These are phyloP conservation scores for Alcedo quadribrachys DNA, from an alignment of 2,797 vertebrate genomes.

Conservation along the genomic window DNA sequence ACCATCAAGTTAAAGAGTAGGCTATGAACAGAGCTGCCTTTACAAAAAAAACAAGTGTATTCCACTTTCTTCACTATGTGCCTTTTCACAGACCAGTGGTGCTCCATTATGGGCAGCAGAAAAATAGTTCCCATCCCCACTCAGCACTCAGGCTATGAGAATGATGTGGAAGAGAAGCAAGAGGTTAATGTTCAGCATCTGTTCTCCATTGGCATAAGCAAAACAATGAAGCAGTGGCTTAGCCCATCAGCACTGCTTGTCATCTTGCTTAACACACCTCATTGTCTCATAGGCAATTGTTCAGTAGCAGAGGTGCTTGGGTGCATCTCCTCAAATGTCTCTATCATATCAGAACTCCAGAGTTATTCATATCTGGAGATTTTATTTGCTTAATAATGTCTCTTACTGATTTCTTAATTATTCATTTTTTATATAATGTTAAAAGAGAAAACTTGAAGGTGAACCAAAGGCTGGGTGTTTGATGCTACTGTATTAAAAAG, in stretches of 20 bases:
- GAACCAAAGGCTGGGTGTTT: slow-evolving; percentile 36
- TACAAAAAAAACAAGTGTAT: slow-evolving; percentile 7
- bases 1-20: slow-evolving; percentile 40
- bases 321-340: background rate
- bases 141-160: background rate
- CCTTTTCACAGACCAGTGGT: slow-evolving; percentile 67
- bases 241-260: background rate
- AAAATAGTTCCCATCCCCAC: background rate
- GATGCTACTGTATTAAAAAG: slow-evolving; percentile 17
- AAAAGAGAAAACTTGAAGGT: slow-evolving; percentile 32
- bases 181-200: slow-evolving; percentile 36
- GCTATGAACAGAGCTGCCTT: slow-evolving; percentile 59
- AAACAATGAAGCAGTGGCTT: background rate
- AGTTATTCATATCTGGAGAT: background rate
- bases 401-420: background rate
- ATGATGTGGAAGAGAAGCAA: slow-evolving; percentile 19
- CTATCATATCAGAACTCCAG: background rate
- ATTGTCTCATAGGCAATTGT: background rate
- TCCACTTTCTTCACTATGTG: slow-evolving; percentile 64
- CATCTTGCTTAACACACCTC: background rate
- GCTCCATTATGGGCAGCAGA: slow-evolving; percentile 40
- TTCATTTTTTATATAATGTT: slow-evolving; percentile 29
- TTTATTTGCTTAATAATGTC: slow-evolving; percentile 20
- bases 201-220: background rate
- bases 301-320: background rate